phyloP scores from a whole-genome alignment of 1,140 invertebrate genomes.

The Macrosteles quadrilineatus region DNA sequence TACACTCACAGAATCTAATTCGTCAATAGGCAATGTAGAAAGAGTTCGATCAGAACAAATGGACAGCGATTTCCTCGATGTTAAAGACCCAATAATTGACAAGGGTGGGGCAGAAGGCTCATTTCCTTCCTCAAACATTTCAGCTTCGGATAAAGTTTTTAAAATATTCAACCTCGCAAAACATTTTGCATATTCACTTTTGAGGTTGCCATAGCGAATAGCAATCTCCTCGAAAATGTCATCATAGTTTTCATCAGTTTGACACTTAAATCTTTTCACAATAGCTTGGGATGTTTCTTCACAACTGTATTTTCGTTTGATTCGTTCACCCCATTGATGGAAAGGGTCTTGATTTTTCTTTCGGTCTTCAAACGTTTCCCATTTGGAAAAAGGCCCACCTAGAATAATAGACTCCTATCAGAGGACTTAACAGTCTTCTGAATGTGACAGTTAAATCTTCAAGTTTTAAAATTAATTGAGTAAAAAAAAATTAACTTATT shows the following conservation, averaged over 20 bases:
- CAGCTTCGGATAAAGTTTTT: constrained; percentile 6
- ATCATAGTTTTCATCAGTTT: background rate
- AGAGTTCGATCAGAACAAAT: background rate
- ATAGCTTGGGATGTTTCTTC: too few species aligned
- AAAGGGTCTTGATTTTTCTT: background rate
- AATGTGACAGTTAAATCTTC: too few species aligned
- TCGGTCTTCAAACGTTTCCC: background rate
- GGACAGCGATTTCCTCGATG: background rate
- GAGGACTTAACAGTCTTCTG: too few species aligned
- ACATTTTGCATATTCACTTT: background rate
- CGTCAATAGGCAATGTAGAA: background rate
- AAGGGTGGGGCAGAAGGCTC: background rate
- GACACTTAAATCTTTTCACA: too few species aligned
- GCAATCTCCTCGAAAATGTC: background rate
- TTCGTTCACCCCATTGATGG: background rate
- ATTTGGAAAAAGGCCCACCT: background rate
- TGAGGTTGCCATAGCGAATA: background rate
- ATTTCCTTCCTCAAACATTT: background rate
- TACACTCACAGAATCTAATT: background rate
- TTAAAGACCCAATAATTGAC: background rate
- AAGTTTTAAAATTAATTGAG: too few species aligned
- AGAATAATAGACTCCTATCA: background rate
- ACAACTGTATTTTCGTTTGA: too few species aligned
- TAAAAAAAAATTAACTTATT: too few species aligned
- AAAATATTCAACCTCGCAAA: constrained; percentile 3